Conservation (phyloP, 2,797 vertebrate genomes). For the Xerus rutilus region DNA sequence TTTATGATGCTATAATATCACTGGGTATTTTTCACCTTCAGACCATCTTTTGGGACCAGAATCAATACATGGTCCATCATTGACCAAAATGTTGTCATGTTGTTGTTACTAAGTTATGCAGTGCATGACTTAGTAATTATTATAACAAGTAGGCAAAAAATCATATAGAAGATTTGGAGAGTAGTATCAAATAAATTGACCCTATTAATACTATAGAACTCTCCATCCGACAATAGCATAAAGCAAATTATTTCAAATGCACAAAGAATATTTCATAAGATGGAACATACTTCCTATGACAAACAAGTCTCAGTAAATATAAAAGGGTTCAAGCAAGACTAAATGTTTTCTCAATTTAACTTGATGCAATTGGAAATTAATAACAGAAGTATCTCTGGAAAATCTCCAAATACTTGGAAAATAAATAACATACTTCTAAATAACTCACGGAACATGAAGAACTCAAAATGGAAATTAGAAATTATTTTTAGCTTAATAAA, state of each 20-base stretch:
- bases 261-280: conserved; percentile 37
- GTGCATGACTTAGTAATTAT: neutral
- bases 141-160: conserved; percentile 51
- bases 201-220: neutral
- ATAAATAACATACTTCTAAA: conserved; percentile 45
- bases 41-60: neutral
- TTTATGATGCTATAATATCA: neutral
- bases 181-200: conserved; percentile 30
- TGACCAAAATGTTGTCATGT: neutral
- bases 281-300: neutral
- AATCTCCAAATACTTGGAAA: conserved; percentile 52
- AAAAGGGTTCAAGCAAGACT: conserved; percentile 8
- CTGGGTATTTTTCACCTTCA: neutral
- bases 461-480: conserved; percentile 39
- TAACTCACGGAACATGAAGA: neutral
- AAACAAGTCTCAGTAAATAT: conserved; percentile 10
- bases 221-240: neutral
- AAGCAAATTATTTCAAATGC: conserved; percentile 49
- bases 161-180: conserved; percentile 33
- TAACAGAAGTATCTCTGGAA: conserved; percentile 15
- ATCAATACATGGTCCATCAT: neutral
- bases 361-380: conserved; percentile 36
- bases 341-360: conserved; percentile 35
- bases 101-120: too few relatives aligned
- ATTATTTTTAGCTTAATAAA: conserved; percentile 44